phyloP scores from a whole-genome alignment of 2,888 invertebrate species.

The Drosophila recens region DNA sequence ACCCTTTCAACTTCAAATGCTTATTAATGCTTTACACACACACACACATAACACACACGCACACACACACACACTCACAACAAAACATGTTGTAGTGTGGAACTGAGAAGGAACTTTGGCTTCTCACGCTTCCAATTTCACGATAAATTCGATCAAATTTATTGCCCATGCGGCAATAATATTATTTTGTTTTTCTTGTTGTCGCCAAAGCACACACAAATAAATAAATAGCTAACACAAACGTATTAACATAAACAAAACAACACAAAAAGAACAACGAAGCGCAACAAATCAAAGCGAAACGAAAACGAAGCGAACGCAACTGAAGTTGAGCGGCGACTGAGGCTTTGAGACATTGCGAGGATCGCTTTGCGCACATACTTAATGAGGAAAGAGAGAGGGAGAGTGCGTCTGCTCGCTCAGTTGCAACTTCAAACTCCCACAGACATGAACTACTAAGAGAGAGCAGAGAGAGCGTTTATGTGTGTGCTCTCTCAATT shows the following conservation, averaged over 20 bases:
- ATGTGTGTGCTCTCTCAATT: not conserved
- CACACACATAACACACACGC: conserved; percentile 19
- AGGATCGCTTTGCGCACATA: conserved; percentile 35
- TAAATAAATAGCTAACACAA: conserved; percentile 64
- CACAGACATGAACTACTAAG: conserved; percentile 11
- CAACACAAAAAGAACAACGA: conserved; percentile 20
- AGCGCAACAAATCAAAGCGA: conserved; percentile 14
- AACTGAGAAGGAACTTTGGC: conserved; percentile 39
- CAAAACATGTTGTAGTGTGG: conserved; percentile 24
- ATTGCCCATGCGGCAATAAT: conserved; percentile 64
- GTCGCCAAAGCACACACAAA: conserved; percentile 27
- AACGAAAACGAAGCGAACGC: conserved; percentile 46
- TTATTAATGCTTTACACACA: conserved; percentile 65
- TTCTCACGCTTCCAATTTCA: conserved; percentile 73
- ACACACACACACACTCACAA: conserved; percentile 30
- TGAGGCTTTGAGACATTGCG: conserved; percentile 35
- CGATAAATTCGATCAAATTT: conserved; percentile 66
- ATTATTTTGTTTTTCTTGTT: conserved; percentile 10
- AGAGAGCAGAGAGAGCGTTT: not conserved
- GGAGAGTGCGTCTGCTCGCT: not conserved
- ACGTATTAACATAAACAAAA: conserved; percentile 75
- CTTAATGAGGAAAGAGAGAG: not conserved
- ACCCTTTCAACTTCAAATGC: conserved; percentile 78
- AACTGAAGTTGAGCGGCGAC: conserved; percentile 55
- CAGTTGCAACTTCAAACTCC: conserved; percentile 18